These are phyloP conservation scores for Furcula furcula DNA, from an alignment of 2,888 invertebrate genomes.

Conservation along the genomic window DNA sequence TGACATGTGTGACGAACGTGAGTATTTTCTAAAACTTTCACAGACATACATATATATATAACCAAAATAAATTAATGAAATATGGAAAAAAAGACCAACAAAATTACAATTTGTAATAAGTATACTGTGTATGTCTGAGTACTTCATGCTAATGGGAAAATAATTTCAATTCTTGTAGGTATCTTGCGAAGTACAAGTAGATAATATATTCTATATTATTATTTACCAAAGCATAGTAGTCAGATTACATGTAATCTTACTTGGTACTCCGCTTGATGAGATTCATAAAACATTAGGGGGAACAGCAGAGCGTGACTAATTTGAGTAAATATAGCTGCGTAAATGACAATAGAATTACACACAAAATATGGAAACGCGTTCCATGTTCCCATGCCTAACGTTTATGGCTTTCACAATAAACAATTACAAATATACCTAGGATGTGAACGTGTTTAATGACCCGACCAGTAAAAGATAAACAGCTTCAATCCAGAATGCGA, in stretches of 20 bases:
- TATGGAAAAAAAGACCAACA: no score
- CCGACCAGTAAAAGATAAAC: conserved; percentile 12
- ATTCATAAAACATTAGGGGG: conserved; percentile 31
- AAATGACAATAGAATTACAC: conserved; percentile 45
- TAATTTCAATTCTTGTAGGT: conserved; percentile 23
- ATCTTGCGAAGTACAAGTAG: neutral
- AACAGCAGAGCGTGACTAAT: conserved; percentile 39
- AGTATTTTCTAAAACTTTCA: no score
- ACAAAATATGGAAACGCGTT: conserved; percentile 14
- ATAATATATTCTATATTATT: conserved; percentile 10
- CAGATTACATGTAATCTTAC: conserved; percentile 14
- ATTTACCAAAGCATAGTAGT: conserved; percentile 15
- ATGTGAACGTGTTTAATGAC: conserved; percentile 13
- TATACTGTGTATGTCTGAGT: no score
- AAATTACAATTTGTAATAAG: no score
- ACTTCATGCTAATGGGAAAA: conserved; percentile 27
- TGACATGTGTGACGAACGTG: no score
- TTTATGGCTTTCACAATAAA: conserved; percentile 19
- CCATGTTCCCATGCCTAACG: conserved; percentile 31
- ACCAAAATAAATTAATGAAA: no score
- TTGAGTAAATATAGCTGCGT: conserved; percentile 29
- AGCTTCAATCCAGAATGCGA: conserved; percentile 7
- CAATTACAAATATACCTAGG: conserved; percentile 11
- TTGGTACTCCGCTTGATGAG: conserved; percentile 26
- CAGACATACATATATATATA: no score